Evolutionary conservation across 2,888 invertebrate genomes (phyloP).

Genomic region (Drosophila putrida): DNA sequence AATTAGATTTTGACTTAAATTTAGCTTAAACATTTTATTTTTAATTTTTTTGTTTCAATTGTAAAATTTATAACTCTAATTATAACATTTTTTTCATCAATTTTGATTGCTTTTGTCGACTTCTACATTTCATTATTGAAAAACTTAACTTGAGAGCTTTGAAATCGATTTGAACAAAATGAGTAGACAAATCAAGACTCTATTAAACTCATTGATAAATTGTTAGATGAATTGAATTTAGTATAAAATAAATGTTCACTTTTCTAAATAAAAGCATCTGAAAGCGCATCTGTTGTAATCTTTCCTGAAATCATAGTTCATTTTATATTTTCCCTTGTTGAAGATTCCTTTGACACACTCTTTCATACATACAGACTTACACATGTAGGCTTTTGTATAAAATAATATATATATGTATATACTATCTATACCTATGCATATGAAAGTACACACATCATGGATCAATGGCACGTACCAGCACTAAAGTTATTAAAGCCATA

Average conservation of each 20-base stretch:
- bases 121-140: too few relatives aligned
- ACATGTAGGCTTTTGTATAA: neutral
- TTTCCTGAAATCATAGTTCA: neutral
- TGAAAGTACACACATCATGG: slow-evolving; percentile 57
- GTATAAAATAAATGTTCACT: too few relatives aligned
- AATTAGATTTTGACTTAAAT: too few relatives aligned
- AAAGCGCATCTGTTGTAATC: neutral
- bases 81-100: too few relatives aligned
- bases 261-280: too few relatives aligned
- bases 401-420: neutral
- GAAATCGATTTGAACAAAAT: neutral
- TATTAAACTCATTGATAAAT: too few relatives aligned
- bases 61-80: too few relatives aligned
- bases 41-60: too few relatives aligned
- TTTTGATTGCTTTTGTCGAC: too few relatives aligned
- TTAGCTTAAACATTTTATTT: too few relatives aligned
- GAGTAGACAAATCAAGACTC: too few relatives aligned
- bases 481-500: slow-evolving; percentile 78
- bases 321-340: neutral
- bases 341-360: slow-evolving; percentile 2
- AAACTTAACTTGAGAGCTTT: neutral
- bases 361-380: neutral
- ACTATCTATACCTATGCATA: slow-evolving; percentile 28
- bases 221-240: too few relatives aligned
- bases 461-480: slow-evolving; percentile 78